phyloP scores from a whole-genome alignment of 2,113 vertebrate species.

The Casuarius casuarius region DNA sequence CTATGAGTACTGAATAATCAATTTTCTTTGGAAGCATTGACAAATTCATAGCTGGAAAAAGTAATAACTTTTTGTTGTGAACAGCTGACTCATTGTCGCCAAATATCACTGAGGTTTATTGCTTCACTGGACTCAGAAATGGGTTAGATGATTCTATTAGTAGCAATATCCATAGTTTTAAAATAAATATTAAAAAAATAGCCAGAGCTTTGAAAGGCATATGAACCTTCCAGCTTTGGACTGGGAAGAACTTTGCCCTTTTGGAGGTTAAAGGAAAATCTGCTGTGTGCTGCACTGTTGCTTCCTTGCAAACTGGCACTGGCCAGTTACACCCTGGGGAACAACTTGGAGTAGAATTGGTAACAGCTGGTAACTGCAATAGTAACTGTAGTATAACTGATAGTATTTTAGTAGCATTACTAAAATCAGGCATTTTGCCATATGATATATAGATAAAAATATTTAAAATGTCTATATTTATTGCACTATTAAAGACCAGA shows the following conservation, averaged over 20 bases:
- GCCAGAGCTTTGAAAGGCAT: background rate
- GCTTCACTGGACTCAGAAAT: background rate
- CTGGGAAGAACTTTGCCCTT: background rate
- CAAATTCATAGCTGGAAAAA: background rate
- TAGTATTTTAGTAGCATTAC: background rate
- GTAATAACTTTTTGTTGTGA: background rate
- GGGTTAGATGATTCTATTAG: background rate
- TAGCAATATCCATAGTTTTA: background rate
- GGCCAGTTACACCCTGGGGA: background rate
- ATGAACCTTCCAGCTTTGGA: background rate
- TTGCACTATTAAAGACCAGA: background rate
- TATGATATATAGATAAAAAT: background rate
- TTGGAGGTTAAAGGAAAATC: background rate
- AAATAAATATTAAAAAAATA: conserved; percentile 15
- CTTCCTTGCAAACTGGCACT: background rate
- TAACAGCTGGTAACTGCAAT: background rate
- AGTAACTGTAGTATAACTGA: background rate
- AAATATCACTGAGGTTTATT: background rate
- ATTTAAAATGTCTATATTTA: background rate
- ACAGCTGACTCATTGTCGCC: background rate
- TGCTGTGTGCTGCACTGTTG: background rate
- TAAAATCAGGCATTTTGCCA: background rate
- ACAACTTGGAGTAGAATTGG: too few relatives aligned
- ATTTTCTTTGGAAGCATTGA: background rate
- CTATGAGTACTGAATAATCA: background rate